These are phyloP conservation scores for Sclerurus mexicanus DNA, from an alignment of 2,113 vertebrate genomes.

Conservation along the genomic window DNA sequence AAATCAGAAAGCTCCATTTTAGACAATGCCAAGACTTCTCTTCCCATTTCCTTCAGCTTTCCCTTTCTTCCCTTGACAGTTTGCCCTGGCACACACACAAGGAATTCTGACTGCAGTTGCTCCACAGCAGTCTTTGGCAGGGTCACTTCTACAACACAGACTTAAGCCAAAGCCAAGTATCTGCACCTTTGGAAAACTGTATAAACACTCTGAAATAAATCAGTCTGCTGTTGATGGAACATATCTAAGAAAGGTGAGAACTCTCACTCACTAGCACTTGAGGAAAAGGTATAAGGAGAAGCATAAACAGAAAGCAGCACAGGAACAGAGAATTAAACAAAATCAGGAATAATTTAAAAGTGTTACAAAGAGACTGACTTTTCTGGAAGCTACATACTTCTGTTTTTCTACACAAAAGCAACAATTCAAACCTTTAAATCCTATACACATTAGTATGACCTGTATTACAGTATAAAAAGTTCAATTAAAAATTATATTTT, in stretches of 20 bases:
- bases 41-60: neutral
- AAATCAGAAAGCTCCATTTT: constrained; percentile 4
- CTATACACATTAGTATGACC: neutral
- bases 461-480: neutral
- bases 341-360: neutral
- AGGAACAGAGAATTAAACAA: neutral
- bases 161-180: neutral
- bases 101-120: neutral
- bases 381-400: neutral
- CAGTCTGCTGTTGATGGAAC: neutral
- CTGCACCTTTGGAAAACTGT: neutral
- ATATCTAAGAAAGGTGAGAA: neutral
- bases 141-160: neutral
- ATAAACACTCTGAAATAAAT: neutral
- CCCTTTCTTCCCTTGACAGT: neutral
- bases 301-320: neutral
- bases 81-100: neutral
- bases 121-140: neutral
- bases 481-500: neutral
- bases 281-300: neutral
- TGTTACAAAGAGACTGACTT: neutral
- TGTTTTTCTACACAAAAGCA: neutral
- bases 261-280: neutral
- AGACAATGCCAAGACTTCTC: neutral
- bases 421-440: neutral